Base-by-base conservation (phyloP, 2,113 vertebrate genomes). In the Pardalotus punctatus region DNA sequence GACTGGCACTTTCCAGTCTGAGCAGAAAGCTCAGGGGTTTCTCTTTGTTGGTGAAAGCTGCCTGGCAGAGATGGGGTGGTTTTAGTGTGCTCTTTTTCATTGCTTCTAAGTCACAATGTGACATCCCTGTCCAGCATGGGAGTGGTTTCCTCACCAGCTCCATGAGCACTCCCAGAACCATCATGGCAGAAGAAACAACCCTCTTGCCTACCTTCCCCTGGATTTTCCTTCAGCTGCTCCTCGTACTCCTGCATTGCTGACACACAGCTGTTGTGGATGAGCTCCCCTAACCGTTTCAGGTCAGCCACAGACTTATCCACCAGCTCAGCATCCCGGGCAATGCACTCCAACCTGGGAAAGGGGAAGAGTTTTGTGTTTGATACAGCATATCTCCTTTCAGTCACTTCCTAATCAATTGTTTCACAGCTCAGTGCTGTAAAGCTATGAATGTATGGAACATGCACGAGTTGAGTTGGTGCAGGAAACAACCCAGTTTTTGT, bases 221-320 rank as follows among this genome's bases (percentile, higher is more conserved):
- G 98, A 48, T 99, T 99, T 83, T 99, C 99, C 91, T 99, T 99
- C 71, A 99, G 96, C 76, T 99, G 99, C 31, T 99, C 99, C 89
- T 99, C 99, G 0, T 99, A 99, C 21, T 99, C 99, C 92, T 99
- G 99, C 97, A 99, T 98, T 17, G 99, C 99, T 51, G 98, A 97
- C 78, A 99, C 98, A 88, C 99, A 99, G 88, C 98, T 99, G 28
- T 97, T 98, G 91, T 99, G 99, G 77, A 99, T 98, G 92, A 99
- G 98, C 22, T 99, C 99, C 4, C 99, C 99, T 10, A 99, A 97
- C 18, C 99, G 98, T 96, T 99, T 99, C 87, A 99, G 97, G 92
- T 99, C 99, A 22, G 99, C 99, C 23, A 99, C 98, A 2, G 99
- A 99, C 85, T 99, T 99, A 88, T 99, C 99, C n/a, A 99, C 99